Evolutionary conservation across 2,888 invertebrate genomes (phyloP), one percentile per base, ranked within the genome.

Genomic region (Hypena proboscidalis): DNA sequence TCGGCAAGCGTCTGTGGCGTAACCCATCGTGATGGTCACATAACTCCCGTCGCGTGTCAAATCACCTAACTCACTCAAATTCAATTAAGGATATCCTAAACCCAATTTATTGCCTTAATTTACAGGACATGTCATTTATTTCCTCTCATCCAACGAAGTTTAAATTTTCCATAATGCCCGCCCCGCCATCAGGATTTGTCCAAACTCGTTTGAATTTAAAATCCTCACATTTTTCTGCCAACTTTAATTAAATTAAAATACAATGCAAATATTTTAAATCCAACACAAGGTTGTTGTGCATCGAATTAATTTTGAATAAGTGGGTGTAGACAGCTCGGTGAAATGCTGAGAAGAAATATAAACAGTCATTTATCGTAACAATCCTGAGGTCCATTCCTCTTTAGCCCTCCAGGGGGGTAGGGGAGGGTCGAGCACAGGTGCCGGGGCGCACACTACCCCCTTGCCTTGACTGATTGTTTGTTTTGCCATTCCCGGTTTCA

Each of bases 291-390:
- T 54, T 54, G 58, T 52, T 46, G 54, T 27, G 65, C 65, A 67
- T 69, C 65, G 72, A 77, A 79, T 84, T 82, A 80, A 74, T 76
- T 79, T 80, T 83, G 77, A 82, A 77, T 78, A 81, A 82, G 78
- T 77, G 75, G 67, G 67, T 72, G 74, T 65, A 75, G 82, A 82
- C 79, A 77, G 76, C 56, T 65, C 58, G 39, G 65, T 59, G 55
- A 62, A 62, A 52, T 42, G 62, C 46, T 59, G 55, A 70, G 77
- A 70, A 81, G 82, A 86, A 77, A 82, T 84, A 85, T 86, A 85
- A 84, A 85, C 83, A 83, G 79, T 74, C 73, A 87, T 89, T 85
- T 83, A 85, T 88, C 79, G 77, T 65, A 52, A 70, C 77, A 76
- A 81, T 80, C 74, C 70, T 57, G 66, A 62, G 73, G 77, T 79